phyloP scores from a whole-genome alignment of 92 coral and sea anemone genomes.

The Epizoanthus fatuus region DNA sequence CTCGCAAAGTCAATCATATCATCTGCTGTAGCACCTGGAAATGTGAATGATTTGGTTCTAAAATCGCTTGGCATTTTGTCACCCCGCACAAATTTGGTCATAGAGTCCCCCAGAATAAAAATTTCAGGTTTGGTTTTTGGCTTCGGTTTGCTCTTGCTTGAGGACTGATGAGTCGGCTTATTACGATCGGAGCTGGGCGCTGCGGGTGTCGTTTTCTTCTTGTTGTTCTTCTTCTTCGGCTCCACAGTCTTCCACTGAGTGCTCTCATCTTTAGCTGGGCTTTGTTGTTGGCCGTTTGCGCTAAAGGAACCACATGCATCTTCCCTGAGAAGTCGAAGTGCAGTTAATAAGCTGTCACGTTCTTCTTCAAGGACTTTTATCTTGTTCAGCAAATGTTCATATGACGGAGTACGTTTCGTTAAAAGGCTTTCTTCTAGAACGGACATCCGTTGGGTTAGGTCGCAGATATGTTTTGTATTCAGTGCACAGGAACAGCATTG shows the following conservation, averaged over 20 bases:
- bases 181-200: too few species aligned
- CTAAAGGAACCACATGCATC: neutral
- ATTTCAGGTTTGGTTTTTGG: conserved; percentile 1
- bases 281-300: neutral
- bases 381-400: neutral
- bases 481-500: too few species aligned
- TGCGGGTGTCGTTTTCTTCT: conserved; percentile 2
- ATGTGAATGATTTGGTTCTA: conserved; percentile 5
- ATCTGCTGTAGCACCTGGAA: conserved; percentile 24
- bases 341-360: conserved; percentile 9
- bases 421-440: neutral
- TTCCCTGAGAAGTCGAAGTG: neutral
- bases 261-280: neutral
- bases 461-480: too few species aligned
- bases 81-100: conserved; percentile 22
- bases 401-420: neutral
- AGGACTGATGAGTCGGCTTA: too few species aligned
- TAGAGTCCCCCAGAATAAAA: conserved; percentile 36
- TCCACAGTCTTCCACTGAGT: neutral
- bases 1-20: conserved; percentile 37
- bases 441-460: neutral
- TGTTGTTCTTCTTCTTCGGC: conserved; percentile 3
- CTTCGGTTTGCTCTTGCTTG: neutral
- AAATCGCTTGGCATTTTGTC: conserved; percentile 8
- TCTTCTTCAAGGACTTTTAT: neutral